Evolutionary conservation across 37 sponge, comb jelly and placozoan species (phyloP).

Genomic region (Chondrilla cf. caribensis): DNA sequence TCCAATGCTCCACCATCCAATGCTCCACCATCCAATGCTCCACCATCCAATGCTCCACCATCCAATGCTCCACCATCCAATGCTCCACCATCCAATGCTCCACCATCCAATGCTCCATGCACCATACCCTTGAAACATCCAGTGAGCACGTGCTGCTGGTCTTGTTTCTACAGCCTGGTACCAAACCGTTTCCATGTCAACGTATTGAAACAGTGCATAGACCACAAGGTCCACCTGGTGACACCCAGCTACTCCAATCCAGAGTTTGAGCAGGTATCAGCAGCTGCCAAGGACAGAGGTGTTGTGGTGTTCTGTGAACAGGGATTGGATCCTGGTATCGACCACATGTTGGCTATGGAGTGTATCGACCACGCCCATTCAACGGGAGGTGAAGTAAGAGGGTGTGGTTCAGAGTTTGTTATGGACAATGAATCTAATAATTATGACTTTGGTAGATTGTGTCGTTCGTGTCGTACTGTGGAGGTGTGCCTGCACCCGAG

Average conservation of each 20-base stretch:
- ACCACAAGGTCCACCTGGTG: conserved; percentile 69
- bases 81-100: too few species aligned
- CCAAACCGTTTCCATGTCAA: conserved; percentile 74
- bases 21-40: too few species aligned
- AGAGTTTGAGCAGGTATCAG: conserved; percentile 45
- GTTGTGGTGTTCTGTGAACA: conserved; percentile 86
- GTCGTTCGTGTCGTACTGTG: conserved; percentile 82
- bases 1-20: too few species aligned
- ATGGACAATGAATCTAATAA: too few species aligned
- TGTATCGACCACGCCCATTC: conserved; percentile 79
- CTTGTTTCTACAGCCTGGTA: conserved; percentile 68
- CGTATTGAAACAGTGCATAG: conserved; percentile 79
- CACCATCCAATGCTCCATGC: too few species aligned
- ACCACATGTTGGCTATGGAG: conserved; percentile 95
- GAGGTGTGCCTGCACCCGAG: conserved; percentile 90
- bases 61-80: too few species aligned
- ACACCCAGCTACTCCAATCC: conserved; percentile 89
- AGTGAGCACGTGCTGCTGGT: too few species aligned
- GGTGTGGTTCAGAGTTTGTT: too few species aligned
- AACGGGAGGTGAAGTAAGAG: conserved; percentile 79
- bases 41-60: too few species aligned
- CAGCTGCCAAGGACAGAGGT: conserved; percentile 54
- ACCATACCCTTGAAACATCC: too few species aligned
- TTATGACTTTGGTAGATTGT: conserved; percentile 46
- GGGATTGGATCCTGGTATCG: conserved; percentile 97